Percentiles rank a stretch among this genome's conserved stretches.
These are phyloP conservation scores for Corynorhinus townsendii DNA, from an alignment of 2,113 vertebrate species.

Conservation along the genomic window DNA sequence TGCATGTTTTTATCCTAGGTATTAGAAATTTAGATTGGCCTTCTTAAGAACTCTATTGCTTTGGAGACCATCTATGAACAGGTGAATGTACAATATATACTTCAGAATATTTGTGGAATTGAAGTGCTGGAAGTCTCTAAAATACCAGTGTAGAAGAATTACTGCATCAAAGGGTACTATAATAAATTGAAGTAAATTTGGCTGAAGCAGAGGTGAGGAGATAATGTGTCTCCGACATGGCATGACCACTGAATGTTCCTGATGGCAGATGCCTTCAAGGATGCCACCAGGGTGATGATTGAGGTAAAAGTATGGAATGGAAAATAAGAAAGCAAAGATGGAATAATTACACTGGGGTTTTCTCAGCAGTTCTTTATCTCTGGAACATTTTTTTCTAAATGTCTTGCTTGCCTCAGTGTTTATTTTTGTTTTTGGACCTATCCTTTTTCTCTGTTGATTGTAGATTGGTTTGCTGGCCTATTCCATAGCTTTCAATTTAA, in stretches of 20 bases:
- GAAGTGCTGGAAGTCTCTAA: not conserved
- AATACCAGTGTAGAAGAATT: not conserved
- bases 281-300: not conserved
- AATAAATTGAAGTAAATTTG: not conserved
- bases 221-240: not conserved
- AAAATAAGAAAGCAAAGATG: not conserved
- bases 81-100: not conserved
- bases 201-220: not conserved
- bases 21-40: not conserved
- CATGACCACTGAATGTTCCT: not conserved
- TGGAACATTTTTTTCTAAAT: not conserved
- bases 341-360: not conserved
- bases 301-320: not conserved
- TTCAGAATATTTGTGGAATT: not conserved
- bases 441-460: not conserved
- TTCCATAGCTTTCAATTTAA: not conserved
- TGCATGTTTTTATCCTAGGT: not conserved
- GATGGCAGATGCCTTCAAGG: not conserved
- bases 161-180: not conserved
- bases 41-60: not conserved
- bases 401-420: not conserved
- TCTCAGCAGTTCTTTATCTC: not conserved
- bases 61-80: not conserved
- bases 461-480: not conserved
- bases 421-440: not conserved